Evolutionary conservation across 1,140 invertebrate genomes (phyloP).

Genomic region (Acromyrmex echinatior): DNA sequence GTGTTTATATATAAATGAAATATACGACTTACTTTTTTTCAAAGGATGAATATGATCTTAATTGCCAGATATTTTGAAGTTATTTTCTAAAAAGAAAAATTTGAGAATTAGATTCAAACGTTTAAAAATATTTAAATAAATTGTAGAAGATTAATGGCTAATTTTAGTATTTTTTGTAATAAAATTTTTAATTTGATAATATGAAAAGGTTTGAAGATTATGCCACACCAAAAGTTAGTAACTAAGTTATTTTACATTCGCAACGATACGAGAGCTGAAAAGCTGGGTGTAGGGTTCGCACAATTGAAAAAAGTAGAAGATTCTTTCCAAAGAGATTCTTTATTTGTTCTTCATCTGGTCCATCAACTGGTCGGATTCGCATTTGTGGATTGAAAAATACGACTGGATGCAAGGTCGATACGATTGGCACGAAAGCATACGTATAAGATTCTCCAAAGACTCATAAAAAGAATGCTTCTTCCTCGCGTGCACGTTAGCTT

Average conservation of each 20-base stretch:
- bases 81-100: neutral
- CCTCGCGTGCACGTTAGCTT: neutral
- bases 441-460: neutral
- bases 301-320: conserved; percentile 35
- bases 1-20: conserved; percentile 8
- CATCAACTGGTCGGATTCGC: conserved; percentile 40
- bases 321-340: conserved; percentile 57
- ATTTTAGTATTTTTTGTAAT: neutral
- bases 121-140: neutral
- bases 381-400: neutral
- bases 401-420: conserved; percentile 7
- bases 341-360: conserved; percentile 70
- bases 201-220: neutral
- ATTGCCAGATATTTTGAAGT: neutral
- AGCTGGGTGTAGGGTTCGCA: conserved; percentile 36
- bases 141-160: neutral
- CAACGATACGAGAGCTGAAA: conserved; percentile 29
- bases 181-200: neutral
- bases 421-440: conserved; percentile 15
- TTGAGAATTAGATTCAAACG: neutral
- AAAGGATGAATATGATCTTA: neutral
- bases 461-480: neutral
- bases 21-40: neutral
- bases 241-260: neutral
- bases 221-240: conserved; percentile 24